Evolutionary conservation across 2,113 vertebrate species (phyloP).

Genomic region (Gymnogyps californianus): DNA sequence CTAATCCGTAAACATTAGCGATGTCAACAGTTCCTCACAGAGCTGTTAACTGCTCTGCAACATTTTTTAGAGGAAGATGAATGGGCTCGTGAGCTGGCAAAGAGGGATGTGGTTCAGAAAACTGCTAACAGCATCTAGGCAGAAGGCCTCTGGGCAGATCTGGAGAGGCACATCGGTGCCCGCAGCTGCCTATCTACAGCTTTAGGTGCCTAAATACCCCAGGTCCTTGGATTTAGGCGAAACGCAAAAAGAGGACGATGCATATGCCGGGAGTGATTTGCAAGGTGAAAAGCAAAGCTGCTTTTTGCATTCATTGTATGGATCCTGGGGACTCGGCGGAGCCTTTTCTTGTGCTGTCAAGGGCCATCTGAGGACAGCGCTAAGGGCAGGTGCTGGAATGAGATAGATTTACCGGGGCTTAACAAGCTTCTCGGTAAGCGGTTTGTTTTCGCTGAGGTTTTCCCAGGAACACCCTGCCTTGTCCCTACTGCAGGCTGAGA

Average conservation of each 20-base stretch:
- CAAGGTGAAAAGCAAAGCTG: not conserved
- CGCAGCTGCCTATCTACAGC: not conserved
- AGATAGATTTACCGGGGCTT: not conserved
- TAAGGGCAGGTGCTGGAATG: not conserved
- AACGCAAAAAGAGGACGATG: not conserved
- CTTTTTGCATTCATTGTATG: not conserved
- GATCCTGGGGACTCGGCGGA: rapidly evolving
- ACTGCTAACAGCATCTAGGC: not conserved
- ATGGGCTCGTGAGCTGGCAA: not conserved
- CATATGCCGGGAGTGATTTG: not conserved
- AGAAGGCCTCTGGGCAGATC: not conserved
- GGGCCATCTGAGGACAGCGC: rapidly evolving
- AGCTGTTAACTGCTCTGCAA: constrained; percentile 9
- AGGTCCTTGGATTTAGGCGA: not conserved
- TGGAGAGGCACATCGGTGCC: not conserved
- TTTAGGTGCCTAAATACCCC: not conserved
- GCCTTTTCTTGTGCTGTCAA: not conserved
- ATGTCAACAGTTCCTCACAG: constrained; percentile 53
- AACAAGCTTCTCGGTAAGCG: not conserved
- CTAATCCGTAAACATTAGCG: constrained; percentile 59
- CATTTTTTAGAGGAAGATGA: not conserved
- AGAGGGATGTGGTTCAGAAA: not conserved
- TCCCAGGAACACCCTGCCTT: not conserved
- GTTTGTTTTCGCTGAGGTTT: not conserved
- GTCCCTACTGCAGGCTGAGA: not conserved